Conservation (phyloP, 2,888 invertebrate genomes). For the Chouioia cunea region DNA sequence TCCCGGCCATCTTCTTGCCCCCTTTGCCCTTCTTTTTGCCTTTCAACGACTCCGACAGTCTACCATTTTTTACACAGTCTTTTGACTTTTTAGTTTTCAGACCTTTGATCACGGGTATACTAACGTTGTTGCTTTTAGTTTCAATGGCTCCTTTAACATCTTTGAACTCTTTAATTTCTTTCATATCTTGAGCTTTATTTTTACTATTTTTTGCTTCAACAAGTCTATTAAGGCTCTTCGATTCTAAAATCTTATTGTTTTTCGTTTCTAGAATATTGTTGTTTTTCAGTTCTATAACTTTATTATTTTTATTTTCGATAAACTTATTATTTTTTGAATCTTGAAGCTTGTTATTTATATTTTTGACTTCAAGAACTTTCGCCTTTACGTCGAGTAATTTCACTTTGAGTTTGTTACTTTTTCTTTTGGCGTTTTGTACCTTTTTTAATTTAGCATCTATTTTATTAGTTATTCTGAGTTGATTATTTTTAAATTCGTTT, state of each 20-base stretch:
- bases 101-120: neutral
- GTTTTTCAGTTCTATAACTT: neutral
- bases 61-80: slow-evolving; percentile 39
- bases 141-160: slow-evolving; percentile 31
- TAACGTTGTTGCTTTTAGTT: slow-evolving; percentile 1
- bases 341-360: slow-evolving; percentile 17
- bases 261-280: slow-evolving; percentile 19
- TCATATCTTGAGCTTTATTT: slow-evolving; percentile 21
- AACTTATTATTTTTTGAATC: slow-evolving; percentile 47
- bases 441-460: slow-evolving; percentile 48
- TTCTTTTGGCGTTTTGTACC: slow-evolving; percentile 32
- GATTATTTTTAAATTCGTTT: slow-evolving; percentile 46
- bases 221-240: slow-evolving; percentile 1
- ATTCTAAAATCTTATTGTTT: slow-evolving; percentile 6
- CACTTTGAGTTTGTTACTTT: slow-evolving; percentile 39
- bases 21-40: slow-evolving; percentile 50
- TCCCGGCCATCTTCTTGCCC: slow-evolving; percentile 51
- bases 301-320: slow-evolving; percentile 36
- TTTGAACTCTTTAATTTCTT: slow-evolving; percentile 41
- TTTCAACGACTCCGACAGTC: slow-evolving; percentile 36
- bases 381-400: slow-evolving; percentile 14
- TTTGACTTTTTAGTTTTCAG: slow-evolving; percentile 14
- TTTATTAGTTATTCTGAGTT: slow-evolving; percentile 45
- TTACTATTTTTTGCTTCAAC: slow-evolving; percentile 6
- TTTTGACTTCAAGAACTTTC: slow-evolving; percentile 12